These are phyloP conservation scores for Nycticryphes semicollaris DNA, from an alignment of 2,113 vertebrate species.

Conservation along the genomic window DNA sequence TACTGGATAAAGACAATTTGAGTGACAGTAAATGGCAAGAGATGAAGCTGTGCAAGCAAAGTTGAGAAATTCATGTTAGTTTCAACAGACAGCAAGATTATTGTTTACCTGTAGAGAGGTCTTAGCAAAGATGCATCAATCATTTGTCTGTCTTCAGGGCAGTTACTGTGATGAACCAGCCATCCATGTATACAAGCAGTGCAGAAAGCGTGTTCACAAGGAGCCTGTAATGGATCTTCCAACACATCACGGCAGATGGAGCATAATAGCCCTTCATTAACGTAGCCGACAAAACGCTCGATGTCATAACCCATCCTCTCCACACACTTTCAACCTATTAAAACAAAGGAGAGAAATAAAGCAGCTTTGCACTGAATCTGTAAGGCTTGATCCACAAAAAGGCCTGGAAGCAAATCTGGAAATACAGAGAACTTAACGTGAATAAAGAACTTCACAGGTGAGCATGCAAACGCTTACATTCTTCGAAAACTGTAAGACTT, in stretches of 20 bases:
- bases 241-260: conserved; percentile 88
- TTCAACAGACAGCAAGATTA: neutral
- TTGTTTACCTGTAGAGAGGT: conserved; percentile 81
- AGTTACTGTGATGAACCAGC: conserved; percentile 85
- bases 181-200: conserved; percentile 85
- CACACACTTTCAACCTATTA: neutral
- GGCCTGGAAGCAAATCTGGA: neutral
- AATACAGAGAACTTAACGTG: accelerated
- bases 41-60: neutral
- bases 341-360: neutral
- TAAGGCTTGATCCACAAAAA: neutral
- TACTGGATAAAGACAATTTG: neutral
- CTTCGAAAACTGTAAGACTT: neutral
- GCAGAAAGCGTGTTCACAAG: conserved; percentile 90
- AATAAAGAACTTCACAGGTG: neutral
- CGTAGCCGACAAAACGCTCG: conserved; percentile 88
- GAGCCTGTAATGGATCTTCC: conserved; percentile 87
- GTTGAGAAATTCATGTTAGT: neutral
- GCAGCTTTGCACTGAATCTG: neutral
- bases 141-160: conserved; percentile 85
- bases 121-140: conserved; percentile 80
- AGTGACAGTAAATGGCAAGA: neutral
- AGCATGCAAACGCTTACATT: neutral
- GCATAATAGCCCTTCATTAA: conserved; percentile 89
- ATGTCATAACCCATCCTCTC: conserved; percentile 86